Base-by-base conservation (phyloP, 2,113 vertebrate species). In the Colaptes auratus region DNA sequence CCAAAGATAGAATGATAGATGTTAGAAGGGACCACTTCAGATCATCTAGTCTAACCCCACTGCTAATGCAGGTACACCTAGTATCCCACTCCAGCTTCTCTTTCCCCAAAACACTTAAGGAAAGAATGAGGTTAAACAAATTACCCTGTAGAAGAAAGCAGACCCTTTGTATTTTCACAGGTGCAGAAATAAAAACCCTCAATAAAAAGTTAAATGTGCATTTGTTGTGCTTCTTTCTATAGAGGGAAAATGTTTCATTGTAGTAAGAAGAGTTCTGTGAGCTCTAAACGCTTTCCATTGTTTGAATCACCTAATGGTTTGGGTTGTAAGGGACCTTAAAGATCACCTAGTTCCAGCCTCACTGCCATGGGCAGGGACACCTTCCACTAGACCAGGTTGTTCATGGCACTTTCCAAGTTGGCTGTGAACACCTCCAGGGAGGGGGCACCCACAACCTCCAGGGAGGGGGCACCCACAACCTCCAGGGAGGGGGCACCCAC, bases 41-140 rank as follows among this genome's bases (percentile, higher is more conserved):
- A 52, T 52, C 50, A 52, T 52, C 50, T 52, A 12, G 23, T 52
- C 50, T 24, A 52, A 52, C 50, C 12, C 50, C 50, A 10, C 50
- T 23, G 48, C 48, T 50, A 23, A 20, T 48, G 48, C 48, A 48
- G 48, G 48, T 48, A 46, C 18, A 18, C 17, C 46, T 46, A 50
- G 20, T 21, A 7, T 39, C 19, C 48, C 30, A 13, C 15, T 58
- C 23, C 20, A 30, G 12, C 64, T 72, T 85, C 13, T 48, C 55
- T 60, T 36, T 9, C 23, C 17, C 30, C 25, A 87, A 82, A 69
- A 53, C 0, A n/a, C 1, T 0, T 14, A 35, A 42, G 64, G 15
- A 73, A 73, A 80, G 36, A 21, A 88, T 9, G 3, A 71, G 8
- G 28, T 64, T 17, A 64, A 79, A 59, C 17, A 65, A 79, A 83